Evolutionary conservation across 2,888 invertebrate genomes (phyloP), one percentile per base, ranked within the genome.

Genomic region (Zygothrica quintamaculata): DNA sequence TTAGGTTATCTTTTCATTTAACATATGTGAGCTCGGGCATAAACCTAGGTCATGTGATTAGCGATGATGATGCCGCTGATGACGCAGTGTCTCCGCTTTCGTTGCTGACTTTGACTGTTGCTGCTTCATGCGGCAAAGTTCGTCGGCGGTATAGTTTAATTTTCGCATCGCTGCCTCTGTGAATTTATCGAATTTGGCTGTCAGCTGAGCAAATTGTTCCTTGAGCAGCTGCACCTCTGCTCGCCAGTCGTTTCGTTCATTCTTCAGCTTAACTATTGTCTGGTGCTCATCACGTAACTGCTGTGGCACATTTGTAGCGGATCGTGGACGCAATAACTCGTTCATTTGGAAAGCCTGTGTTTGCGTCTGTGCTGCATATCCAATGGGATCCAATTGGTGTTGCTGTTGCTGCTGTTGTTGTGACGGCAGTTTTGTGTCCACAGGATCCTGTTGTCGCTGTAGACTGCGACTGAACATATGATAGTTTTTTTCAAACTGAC

Each of bases 401-500:
- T 7, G n/a, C 18, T 29, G 34, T 1, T 40, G 44, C 11, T 25
- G 53, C 12, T 29, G 55, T 37, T 39, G 36, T 2, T 31, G 11
- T 11, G 34, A 29, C 34, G 5, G 22, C 0, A 39, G 9, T 3
- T 52, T 52, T n/a, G 18, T 13, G 1, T 60, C 55, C 2, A 37
- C 5, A 2, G 37, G 50, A n/a, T 69, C 59, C 13, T 72, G 78
- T 33, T 75, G 81, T 0, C 88, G 82, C 61, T 89, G 88, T 13
- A 89, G 39, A 22, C 88, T 88, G 50, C 82, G 85, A 44, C 89
- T 89, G 37, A 91, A 91, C 61, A 90, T 80, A 46, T 87, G 84
- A 43, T 90, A 90, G 71, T 91, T 91, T 12, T 74, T 81, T 42
- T 90, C 89, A 53, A 91, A 89, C 92, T 93, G 90, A 1, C 88